Evolutionary conservation across 2,888 invertebrate genomes (phyloP), one percentile per base, ranked within the genome.

Genomic region (Electrophaes corylata): DNA sequence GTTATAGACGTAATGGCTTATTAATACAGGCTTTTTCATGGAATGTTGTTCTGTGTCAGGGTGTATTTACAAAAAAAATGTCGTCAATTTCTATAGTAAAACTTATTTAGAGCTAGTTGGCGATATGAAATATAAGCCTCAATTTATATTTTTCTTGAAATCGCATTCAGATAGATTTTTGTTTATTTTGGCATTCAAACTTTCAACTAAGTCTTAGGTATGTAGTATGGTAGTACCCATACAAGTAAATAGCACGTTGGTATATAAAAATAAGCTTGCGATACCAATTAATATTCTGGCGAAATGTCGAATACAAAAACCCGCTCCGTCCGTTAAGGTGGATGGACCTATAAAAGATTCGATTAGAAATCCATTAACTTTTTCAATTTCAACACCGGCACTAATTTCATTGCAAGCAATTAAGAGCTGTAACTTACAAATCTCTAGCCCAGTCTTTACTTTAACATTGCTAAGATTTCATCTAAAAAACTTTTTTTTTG

Each of bases 321-420:
- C 16, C 16, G 37, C 16, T 16, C 37, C 16, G 37, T 37, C 26
- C 37, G 16, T 16, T 37, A 16, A 16, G 37, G 14, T 52, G 23
- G 23, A 10, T 8, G 29, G 39, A 37, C 23, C 48, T 62, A 53
- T 64, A 60, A 61, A 62, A 45, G 62, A 65, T 59, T 72, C 69
- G 72, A 73, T 75, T 71, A 78, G 70, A 70, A 78, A 73, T 75
- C 78, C 77, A 76, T 79, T 78, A 76, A 76, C 67, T 74, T 79
- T 79, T 79, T 72, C 76, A 71, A 75, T 80, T 77, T 68, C 71
- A 68, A 64, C 68, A 65, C 70, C 66, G 70, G 69, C 69, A 51
- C 65, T 73, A 69, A 76, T 76, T 79, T 73, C 74, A 79, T 78
- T 75, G 73, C 70, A 51, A 57, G 52, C 71, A 60, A 60, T 71